phyloP scores from a whole-genome alignment of 2,113 vertebrate species.

The Columbina picui region DNA sequence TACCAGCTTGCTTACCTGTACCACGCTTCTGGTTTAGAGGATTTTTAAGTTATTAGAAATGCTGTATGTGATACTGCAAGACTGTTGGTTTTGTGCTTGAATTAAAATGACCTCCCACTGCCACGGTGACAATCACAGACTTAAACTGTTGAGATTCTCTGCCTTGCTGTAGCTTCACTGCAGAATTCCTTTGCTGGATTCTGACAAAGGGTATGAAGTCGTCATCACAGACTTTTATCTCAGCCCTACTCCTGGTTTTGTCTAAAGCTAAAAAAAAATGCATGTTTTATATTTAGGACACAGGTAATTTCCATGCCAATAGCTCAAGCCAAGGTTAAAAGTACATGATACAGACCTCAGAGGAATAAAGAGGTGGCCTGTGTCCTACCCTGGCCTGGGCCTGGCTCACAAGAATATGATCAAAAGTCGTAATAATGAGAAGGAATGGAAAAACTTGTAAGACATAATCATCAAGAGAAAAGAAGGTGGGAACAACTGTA shows the following conservation, averaged over 20 bases:
- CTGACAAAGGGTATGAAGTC: not conserved
- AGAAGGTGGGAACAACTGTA: not conserved
- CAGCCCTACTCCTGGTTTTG: not conserved
- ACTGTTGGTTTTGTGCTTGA: not conserved
- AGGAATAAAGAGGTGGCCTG: not conserved
- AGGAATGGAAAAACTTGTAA: not conserved
- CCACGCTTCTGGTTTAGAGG: constrained; percentile 54
- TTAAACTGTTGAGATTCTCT: not conserved
- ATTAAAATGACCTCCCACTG: constrained; percentile 23
- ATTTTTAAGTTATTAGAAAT: constrained; percentile 57
- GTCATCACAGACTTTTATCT: not conserved
- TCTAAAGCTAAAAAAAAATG: not conserved
- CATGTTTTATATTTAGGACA: not conserved
- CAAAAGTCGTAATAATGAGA: not conserved
- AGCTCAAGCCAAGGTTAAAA: not conserved
- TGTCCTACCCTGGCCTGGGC: not conserved
- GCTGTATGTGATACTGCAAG: not conserved
- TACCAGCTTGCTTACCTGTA: constrained; percentile 49
- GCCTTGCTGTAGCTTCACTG: not conserved
- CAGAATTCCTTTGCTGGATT: not conserved
- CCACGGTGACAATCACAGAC: not conserved
- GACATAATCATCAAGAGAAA: not conserved
- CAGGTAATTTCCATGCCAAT: not conserved
- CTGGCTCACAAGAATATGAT: not conserved
- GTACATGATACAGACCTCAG: not conserved